phyloP scores from a whole-genome alignment of 2,888 invertebrate genomes.

The Agrotis ipsilon region DNA sequence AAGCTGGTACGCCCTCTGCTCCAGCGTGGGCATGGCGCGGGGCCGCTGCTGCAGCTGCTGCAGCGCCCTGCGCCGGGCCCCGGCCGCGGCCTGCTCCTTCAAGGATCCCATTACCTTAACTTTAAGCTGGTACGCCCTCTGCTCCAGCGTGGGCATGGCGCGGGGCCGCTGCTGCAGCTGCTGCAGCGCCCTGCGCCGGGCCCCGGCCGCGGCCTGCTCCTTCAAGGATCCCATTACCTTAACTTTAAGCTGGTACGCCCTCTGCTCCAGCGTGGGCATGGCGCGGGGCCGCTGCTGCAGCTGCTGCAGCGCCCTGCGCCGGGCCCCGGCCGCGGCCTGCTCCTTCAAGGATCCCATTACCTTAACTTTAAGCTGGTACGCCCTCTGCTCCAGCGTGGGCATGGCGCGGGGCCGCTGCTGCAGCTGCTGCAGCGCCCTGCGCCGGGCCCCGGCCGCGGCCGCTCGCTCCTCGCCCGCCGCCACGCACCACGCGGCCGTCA shows the following conservation, averaged over 20 bases:
- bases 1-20: constrained; percentile 94
- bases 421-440: constrained; percentile 73
- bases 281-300: constrained; percentile 79
- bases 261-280: constrained; percentile 93
- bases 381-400: constrained; percentile 93
- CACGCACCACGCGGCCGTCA: constrained; percentile 91
- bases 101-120: constrained; percentile 78
- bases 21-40: constrained; percentile 90
- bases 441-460: constrained; percentile 91
- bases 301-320: constrained; percentile 72
- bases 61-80: constrained; percentile 81
- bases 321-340: constrained; percentile 92
- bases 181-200: constrained; percentile 76
- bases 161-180: constrained; percentile 79
- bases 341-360: constrained; percentile 79
- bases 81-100: constrained; percentile 92
- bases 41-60: constrained; percentile 79
- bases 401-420: constrained; percentile 82
- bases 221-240: constrained; percentile 81
- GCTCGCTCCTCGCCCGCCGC: constrained; percentile 92
- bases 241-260: constrained; percentile 93
- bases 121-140: constrained; percentile 93
- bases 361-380: constrained; percentile 92
- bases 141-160: constrained; percentile 92
- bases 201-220: constrained; percentile 92